Conservation (phyloP, 2,797 vertebrate species). For the Sebastes goodei region DNA sequence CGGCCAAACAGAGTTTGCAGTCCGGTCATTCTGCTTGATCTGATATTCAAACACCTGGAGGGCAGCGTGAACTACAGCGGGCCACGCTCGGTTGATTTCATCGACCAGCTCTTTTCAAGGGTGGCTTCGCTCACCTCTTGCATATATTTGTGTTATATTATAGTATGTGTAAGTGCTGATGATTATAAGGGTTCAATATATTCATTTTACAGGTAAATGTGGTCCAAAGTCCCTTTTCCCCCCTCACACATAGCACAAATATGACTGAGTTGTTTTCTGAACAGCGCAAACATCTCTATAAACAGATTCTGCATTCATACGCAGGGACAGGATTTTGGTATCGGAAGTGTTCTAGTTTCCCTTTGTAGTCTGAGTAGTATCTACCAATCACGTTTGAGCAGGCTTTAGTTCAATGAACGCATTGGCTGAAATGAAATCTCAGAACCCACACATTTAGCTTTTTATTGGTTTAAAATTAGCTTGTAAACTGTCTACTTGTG, state of each 20-base stretch:
- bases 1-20: constrained; percentile 27
- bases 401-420: background rate
- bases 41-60: constrained; percentile 59
- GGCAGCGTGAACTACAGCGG: constrained; percentile 20
- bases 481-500: background rate
- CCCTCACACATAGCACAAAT: background rate
- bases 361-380: background rate
- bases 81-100: constrained; percentile 36
- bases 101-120: background rate
- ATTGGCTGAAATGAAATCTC: too few relatives aligned
- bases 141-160: background rate
- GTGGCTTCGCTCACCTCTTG: background rate
- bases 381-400: background rate
- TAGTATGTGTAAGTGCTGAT: background rate
- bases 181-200: background rate
- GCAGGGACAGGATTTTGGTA: background rate
- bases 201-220: background rate
- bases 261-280: background rate
- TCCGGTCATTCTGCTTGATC: constrained; percentile 48
- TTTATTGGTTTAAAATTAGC: too few relatives aligned
- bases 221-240: background rate
- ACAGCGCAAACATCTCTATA: background rate
- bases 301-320: background rate
- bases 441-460: accelerated
- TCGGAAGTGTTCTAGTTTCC: background rate